Percentiles rank a stretch among this genome's conserved stretches.
phyloP scores from a whole-genome alignment of 2,888 invertebrate species.

The Bellardia pandia region DNA sequence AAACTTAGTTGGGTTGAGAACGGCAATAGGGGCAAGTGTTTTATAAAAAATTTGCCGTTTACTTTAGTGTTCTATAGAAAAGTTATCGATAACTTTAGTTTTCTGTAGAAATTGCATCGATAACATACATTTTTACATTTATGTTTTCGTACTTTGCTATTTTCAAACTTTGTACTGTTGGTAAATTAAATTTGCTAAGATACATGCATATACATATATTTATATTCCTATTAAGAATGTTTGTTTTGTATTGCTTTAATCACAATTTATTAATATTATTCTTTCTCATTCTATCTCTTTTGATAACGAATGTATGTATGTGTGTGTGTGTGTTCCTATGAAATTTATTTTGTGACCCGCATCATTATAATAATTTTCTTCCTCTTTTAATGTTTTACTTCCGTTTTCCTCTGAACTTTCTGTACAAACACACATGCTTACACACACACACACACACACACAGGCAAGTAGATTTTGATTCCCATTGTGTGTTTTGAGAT shows the following conservation, averaged over 20 bases:
- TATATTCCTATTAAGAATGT: conserved; percentile 6
- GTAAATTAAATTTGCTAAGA: not conserved
- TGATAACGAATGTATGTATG: not conserved
- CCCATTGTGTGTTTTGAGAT: not conserved
- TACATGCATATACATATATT: not conserved
- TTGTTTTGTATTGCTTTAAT: conserved; percentile 42
- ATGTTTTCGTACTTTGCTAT: not conserved
- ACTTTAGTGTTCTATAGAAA: not conserved
- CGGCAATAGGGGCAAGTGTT: too few relatives aligned
- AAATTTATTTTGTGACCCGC: conserved; percentile 50
- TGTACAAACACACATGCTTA: not conserved
- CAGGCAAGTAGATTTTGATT: not conserved
- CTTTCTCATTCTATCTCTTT: not conserved
- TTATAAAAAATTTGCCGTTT: too few relatives aligned
- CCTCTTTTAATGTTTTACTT: conserved; percentile 53
- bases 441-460: not conserved
- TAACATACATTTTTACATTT: too few relatives aligned
- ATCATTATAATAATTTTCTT: conserved; percentile 64
- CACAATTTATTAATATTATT: conserved; percentile 22
- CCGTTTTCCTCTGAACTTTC: conserved; percentile 27
- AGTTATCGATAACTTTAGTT: too few relatives aligned
- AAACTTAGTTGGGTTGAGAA: too few relatives aligned
- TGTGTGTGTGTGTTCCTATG: conserved; percentile 5
- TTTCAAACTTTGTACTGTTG: not conserved
- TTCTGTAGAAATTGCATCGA: not conserved